Evolutionary conservation across 1,140 invertebrate species (phyloP).

Genomic region (Diuraphis noxia): DNA sequence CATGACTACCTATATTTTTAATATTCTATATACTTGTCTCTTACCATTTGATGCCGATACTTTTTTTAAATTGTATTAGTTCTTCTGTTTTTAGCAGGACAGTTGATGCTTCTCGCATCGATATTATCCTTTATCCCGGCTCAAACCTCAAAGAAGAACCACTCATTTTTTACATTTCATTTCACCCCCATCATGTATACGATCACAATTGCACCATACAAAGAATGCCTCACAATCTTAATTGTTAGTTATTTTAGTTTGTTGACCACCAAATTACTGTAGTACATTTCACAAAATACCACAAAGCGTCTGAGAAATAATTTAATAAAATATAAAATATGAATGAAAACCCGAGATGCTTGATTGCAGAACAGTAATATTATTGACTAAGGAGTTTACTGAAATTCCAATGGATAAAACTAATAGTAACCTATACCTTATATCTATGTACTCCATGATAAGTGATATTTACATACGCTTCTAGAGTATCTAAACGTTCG

Average conservation of each 20-base stretch:
- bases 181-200: no score
- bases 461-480: not conserved
- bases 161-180: no score
- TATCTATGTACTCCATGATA: not conserved
- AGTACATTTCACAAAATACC: not conserved
- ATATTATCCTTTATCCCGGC: not conserved
- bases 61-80: not conserved
- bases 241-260: not conserved
- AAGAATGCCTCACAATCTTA: not conserved
- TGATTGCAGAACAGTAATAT: not conserved
- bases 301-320: not conserved
- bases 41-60: not conserved
- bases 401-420: not conserved
- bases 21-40: not conserved
- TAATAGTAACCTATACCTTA: not conserved
- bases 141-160: no score
- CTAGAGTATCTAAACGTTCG: not conserved
- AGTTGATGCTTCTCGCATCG: not conserved
- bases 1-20: not conserved
- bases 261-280: not conserved
- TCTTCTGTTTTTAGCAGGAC: no score
- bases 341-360: not conserved
- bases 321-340: not conserved
- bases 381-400: not conserved
- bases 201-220: not conserved